These are phyloP conservation scores for Ondatra zibethicus DNA, from an alignment of 2,113 vertebrate species.

Conservation along the genomic window DNA sequence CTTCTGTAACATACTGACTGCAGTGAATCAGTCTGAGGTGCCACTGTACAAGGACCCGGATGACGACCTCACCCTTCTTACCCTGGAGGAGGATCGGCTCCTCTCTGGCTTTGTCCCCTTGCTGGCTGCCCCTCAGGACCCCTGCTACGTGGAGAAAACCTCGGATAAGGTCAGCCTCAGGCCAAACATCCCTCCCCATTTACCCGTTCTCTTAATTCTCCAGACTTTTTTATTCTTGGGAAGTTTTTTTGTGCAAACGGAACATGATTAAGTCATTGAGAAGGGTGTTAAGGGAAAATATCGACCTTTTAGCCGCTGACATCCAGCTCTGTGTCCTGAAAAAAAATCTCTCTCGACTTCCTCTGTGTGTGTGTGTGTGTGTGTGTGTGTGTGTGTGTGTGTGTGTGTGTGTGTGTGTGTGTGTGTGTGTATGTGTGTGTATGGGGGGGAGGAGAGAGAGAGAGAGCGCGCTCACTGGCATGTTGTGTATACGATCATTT, in stretches of 20 bases:
- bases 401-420: neutral
- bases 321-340: constrained; percentile 92
- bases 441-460: neutral
- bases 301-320: constrained; percentile 97
- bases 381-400: constrained; percentile 2
- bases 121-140: constrained; percentile 97
- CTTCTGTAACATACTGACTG: constrained; percentile 96
- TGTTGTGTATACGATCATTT: constrained; percentile 99
- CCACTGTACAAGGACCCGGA: constrained; percentile 97
- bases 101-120: constrained; percentile 98
- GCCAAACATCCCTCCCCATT: constrained; percentile 85
- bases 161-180: constrained; percentile 92
- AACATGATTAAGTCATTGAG: constrained; percentile 97
- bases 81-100: constrained; percentile 96
- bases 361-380: constrained; percentile 84
- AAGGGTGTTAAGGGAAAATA: constrained; percentile 98
- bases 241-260: constrained; percentile 94
- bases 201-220: constrained; percentile 82
- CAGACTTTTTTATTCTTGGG: constrained; percentile 92
- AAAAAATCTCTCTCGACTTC: constrained; percentile 92
- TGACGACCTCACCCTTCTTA: constrained; percentile 95
- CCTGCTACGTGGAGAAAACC: constrained; percentile 96
- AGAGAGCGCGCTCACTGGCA: constrained; percentile 90
- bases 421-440: no score
- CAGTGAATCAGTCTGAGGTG: constrained; percentile 95